phyloP scores from a whole-genome alignment of 92 coral and sea anemone species.

The Chrysogorgia sp. region DNA sequence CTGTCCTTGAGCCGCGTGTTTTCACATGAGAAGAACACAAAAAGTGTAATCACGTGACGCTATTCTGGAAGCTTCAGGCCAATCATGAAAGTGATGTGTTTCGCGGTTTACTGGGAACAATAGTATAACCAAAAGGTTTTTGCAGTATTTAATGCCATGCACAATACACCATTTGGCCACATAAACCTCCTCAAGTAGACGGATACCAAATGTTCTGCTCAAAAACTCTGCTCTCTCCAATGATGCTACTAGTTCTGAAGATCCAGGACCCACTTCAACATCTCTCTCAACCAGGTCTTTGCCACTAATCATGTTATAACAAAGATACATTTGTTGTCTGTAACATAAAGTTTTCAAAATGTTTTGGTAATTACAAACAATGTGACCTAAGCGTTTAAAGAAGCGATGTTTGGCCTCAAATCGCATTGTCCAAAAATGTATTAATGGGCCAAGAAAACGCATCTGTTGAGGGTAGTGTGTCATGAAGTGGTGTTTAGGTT shows the following conservation, averaged over 20 bases:
- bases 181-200: too few relatives aligned
- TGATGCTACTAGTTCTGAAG: background rate
- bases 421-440: too few relatives aligned
- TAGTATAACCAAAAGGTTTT: background rate
- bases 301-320: background rate
- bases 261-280: background rate
- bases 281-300: background rate
- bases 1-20: too few relatives aligned
- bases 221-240: background rate
- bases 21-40: too few relatives aligned
- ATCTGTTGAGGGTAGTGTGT: slow-evolving; percentile 27
- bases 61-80: too few relatives aligned
- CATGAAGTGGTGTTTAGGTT: slow-evolving; percentile 31
- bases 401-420: too few relatives aligned
- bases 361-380: background rate
- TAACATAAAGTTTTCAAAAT: background rate
- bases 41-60: too few relatives aligned
- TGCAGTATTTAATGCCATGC: background rate
- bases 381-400: background rate
- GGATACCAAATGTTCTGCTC: too few relatives aligned
- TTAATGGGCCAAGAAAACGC: too few relatives aligned
- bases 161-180: too few relatives aligned
- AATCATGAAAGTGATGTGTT: too few relatives aligned
- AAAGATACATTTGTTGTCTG: background rate
- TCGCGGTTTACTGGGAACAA: too few relatives aligned